Base-by-base conservation (phyloP, 2,888 invertebrate genomes). In the Noctua pronuba region DNA sequence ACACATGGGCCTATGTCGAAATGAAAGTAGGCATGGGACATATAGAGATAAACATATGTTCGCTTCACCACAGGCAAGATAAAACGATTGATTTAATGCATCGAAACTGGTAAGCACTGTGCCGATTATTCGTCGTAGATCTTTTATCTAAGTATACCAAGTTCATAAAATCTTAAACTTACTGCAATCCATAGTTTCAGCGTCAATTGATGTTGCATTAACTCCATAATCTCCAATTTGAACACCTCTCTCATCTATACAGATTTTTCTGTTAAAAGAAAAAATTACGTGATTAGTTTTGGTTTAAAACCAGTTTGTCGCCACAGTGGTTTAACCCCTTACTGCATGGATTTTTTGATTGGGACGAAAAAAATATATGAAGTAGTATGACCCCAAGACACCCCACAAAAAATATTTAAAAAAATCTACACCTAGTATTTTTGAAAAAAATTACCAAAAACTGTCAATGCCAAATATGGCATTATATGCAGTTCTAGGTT, bases 121-220 rank as follows among this genome's bases (percentile, higher is more conserved):
- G n/a, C 18, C 31, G 18, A 31, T 18, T 18, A 18, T 21, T 62
- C 31, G 31, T 62, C 10, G 21, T 31, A 21, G 31, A 21, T 11
- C 21, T 31, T 62, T 62, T 60, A 28, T 28, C 44, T 44, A 41
- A 10, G 3, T 18, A n/a, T 49, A 41, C 1, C 21, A 31, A 52
- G 8, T 10, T 65, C 10, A 21, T 52, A 35, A 49, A 31, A 38
- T 28, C 10, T 21, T 38, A 2, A 70, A 97, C 97, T 97, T 94
- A 98, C 98, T 97, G 89, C 98, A 98, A 91, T 97, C 94, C 97
- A 97, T 97, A 1, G 90, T 83, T 1, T 93, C 83, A 18, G 95
- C 97, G 58, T 93, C 95, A 0, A 88, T 80, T 7, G 96, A 95
- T 38, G 92, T 90, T 18, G 95, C 94, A 7, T 88, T 75, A 0